Base-by-base conservation (phyloP, 2,888 invertebrate genomes). In the Acanthococcus lagerstroemiae region DNA sequence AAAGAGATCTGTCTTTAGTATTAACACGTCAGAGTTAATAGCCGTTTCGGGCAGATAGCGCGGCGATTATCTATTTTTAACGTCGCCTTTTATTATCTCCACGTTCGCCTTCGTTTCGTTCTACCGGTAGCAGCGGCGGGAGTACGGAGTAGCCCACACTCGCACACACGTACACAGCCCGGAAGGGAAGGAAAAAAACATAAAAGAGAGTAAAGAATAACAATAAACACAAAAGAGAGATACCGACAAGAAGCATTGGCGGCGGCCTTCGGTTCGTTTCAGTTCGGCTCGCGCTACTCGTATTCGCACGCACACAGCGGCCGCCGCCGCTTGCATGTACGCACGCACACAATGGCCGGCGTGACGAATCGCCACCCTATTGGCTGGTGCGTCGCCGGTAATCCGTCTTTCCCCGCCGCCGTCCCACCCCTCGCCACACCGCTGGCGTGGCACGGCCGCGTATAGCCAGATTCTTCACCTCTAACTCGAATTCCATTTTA, bases 331-430 rank as follows among this genome's bases (percentile, higher is more conserved):
- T 75, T 45, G 25, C 37, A 22, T 12, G 6, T n/a, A 65, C 37
- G 19, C 54, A 44, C 66, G 48, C 66, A 48, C 67, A 65, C 55
- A 55, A 3, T 3, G n/a, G 27, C 27, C 24, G 30, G 56, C 67
- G 55, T 68, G 67, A 68, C 68, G 68, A 68, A 61, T 60, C 65
- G 63, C 58, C 58, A 55, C 66, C 63, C 56, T 50, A 66, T 67
- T 67, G 67, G 67, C 69, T 68, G 68, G n/a, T 58, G 57, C 55
- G 67, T 76, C 65, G 67, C 71, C 48, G n/a, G 60, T 50, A 60
- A 60, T 50, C 45, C 60, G 60, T 60, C 60, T 60, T 50, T 27
- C 37, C 4, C 63, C 45, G 3, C 63, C 66, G 25, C 60, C 54
- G 52, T 5, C 21, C 15, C 9, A 37, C 12, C n/a, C 25, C 25